Percentiles rank a stretch among this genome's conserved stretches.
Evolutionary conservation across 2,797 vertebrate genomes (phyloP).

Genomic region (Aphelocoma californica): DNA sequence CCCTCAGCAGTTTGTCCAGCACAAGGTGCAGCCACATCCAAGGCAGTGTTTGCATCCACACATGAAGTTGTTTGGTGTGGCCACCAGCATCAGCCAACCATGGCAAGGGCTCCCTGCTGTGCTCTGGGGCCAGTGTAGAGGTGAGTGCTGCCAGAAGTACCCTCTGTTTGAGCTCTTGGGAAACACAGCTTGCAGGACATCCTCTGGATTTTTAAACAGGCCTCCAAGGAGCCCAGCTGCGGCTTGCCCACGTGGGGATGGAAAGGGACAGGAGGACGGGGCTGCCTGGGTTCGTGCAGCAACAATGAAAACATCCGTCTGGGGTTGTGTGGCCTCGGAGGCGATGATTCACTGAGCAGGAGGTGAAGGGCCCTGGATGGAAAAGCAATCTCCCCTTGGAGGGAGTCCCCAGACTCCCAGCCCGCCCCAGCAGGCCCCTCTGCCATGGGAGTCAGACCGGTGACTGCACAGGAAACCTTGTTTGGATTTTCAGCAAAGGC

Average conservation of each 20-base stretch:
- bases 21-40: not conserved
- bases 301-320: not conserved
- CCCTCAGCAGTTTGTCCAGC: not conserved
- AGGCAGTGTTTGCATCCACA: not conserved
- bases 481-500: not conserved
- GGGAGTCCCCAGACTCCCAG: not conserved
- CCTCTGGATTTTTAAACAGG: not conserved
- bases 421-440: not conserved
- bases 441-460: not conserved
- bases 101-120: not conserved
- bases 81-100: not conserved
- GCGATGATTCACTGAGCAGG: not conserved
- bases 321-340: not conserved
- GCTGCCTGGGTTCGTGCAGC: not conserved
- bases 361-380: not conserved
- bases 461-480: not conserved
- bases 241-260: rapidly evolving
- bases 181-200: not conserved
- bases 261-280: not conserved
- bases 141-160: rapidly evolving
- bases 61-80: rapidly evolving
- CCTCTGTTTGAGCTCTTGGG: not conserved
- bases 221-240: not conserved
- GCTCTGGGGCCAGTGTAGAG: not conserved
- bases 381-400: not conserved